Percentiles rank a stretch among this genome's conserved stretches.
phyloP scores from a whole-genome alignment of 2,888 invertebrate species.

The Ectemnius cavifrons region DNA sequence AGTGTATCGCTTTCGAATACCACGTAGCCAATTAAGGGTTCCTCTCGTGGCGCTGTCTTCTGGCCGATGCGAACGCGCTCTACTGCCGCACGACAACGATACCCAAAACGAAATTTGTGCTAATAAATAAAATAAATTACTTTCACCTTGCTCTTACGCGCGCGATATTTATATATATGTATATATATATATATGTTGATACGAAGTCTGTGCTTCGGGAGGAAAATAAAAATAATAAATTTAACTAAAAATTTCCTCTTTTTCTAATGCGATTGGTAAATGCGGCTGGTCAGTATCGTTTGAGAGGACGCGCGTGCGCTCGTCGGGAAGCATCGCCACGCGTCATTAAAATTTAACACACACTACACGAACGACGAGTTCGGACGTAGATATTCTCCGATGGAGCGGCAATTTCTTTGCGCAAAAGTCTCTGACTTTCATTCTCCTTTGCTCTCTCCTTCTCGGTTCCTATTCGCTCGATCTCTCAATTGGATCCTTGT shows the following conservation, averaged over 20 bases:
- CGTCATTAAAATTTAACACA: slow-evolving; percentile 54
- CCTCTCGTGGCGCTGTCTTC: slow-evolving; percentile 43
- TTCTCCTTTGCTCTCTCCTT: slow-evolving; percentile 9
- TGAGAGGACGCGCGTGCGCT: slow-evolving; percentile 4
- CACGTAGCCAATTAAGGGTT: slow-evolving; percentile 73
- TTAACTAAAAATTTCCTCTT: not conserved
- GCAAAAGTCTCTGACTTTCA: slow-evolving; percentile 24
- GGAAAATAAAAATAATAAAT: slow-evolving; percentile 8
- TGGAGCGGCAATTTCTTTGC: slow-evolving; percentile 62
- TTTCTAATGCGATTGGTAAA: not conserved
- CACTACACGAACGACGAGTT: slow-evolving; percentile 58
- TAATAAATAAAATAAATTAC: slow-evolving; percentile 7
- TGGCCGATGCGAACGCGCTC: slow-evolving; percentile 14
- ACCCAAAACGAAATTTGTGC: not conserved
- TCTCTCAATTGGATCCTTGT: slow-evolving; percentile 12
- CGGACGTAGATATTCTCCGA: slow-evolving; percentile 62
- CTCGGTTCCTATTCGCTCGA: not conserved
- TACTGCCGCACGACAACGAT: not conserved
- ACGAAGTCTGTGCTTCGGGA: not conserved
- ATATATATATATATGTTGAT: too few species aligned
- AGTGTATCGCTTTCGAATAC: slow-evolving; percentile 75
- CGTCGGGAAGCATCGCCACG: slow-evolving; percentile 32
- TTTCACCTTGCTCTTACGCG: not conserved
- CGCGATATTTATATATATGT: not conserved
- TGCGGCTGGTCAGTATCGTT: too few species aligned